These are phyloP conservation scores for Druceiella hillmani DNA, from an alignment of 2,888 invertebrate species.

Conservation along the genomic window DNA sequence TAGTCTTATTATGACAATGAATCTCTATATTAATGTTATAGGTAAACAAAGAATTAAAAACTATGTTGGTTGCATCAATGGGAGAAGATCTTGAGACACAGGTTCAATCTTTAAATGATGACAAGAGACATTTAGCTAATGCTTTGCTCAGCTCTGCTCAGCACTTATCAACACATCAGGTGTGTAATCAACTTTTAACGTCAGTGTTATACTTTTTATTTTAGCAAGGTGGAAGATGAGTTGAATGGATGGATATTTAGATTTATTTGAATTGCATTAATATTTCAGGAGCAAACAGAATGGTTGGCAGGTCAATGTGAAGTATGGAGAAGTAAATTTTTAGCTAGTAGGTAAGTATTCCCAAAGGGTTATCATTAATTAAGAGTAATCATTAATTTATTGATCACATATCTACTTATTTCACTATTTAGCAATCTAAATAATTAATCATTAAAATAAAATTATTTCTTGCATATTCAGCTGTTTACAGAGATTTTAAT, in stretches of 20 bases:
- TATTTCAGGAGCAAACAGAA: slow-evolving; percentile 75
- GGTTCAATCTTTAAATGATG: slow-evolving; percentile 87
- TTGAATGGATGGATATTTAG: no score
- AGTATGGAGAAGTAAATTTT: slow-evolving; percentile 94
- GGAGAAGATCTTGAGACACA: slow-evolving; percentile 89
- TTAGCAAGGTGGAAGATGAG: not conserved
- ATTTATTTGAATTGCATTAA: slow-evolving; percentile 12
- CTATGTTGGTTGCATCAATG: slow-evolving; percentile 88
- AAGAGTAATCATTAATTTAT: slow-evolving; percentile 5
- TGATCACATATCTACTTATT: slow-evolving; percentile 1
- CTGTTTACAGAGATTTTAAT: no score
- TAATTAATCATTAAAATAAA: no score
- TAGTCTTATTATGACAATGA: no score
- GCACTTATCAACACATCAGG: slow-evolving; percentile 78
- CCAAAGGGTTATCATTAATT: not conserved
- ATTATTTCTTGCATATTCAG: no score
- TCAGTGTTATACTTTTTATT: not conserved
- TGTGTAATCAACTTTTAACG: no score
- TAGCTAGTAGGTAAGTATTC: slow-evolving; percentile 75
- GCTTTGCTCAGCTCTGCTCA: slow-evolving; percentile 82
- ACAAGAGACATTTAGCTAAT: slow-evolving; percentile 81
- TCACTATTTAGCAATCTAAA: slow-evolving; percentile 4
- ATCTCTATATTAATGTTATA: no score
- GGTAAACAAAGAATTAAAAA: slow-evolving; percentile 90
- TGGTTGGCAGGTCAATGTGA: slow-evolving; percentile 91